Conservation (phyloP, 2,888 invertebrate species). For the Sminthurides aquaticus region DNA sequence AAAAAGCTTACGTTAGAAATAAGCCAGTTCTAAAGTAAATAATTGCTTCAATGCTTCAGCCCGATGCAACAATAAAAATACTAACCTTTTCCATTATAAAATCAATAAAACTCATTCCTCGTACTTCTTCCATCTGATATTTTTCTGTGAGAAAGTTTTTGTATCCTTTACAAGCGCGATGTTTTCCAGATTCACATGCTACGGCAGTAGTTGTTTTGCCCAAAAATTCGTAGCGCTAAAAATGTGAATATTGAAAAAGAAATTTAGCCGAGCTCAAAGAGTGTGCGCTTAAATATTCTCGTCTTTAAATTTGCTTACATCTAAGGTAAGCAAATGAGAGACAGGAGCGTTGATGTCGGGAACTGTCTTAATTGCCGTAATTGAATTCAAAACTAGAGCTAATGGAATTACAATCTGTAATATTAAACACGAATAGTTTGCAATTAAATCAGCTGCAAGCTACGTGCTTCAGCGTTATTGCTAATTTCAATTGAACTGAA, state of each 20-base stretch:
- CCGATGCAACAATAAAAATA: too few species aligned
- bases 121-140: constrained; percentile 24
- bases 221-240: constrained; percentile 37
- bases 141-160: constrained; percentile 24
- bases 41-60: too few species aligned
- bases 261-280: too few species aligned
- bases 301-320: constrained; percentile 42
- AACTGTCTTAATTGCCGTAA: constrained; percentile 47
- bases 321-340: constrained; percentile 53
- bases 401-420: constrained; percentile 62
- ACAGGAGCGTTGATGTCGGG: constrained; percentile 52
- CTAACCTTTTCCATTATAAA: constrained; percentile 30
- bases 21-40: too few species aligned
- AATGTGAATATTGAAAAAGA: not conserved
- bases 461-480: not conserved
- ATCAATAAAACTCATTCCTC: constrained; percentile 27
- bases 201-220: constrained; percentile 35
- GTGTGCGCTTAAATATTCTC: not conserved
- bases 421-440: not conserved
- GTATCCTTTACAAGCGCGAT: constrained; percentile 32
- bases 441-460: not conserved
- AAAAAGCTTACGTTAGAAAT: too few species aligned
- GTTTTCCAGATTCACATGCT: constrained; percentile 25
- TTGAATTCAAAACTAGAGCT: constrained; percentile 56
- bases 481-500: not conserved